Percentiles rank a stretch among this genome's conserved stretches.
Evolutionary conservation across 2,888 invertebrate genomes (phyloP).

Genomic region (Drosophila vallismaia): DNA sequence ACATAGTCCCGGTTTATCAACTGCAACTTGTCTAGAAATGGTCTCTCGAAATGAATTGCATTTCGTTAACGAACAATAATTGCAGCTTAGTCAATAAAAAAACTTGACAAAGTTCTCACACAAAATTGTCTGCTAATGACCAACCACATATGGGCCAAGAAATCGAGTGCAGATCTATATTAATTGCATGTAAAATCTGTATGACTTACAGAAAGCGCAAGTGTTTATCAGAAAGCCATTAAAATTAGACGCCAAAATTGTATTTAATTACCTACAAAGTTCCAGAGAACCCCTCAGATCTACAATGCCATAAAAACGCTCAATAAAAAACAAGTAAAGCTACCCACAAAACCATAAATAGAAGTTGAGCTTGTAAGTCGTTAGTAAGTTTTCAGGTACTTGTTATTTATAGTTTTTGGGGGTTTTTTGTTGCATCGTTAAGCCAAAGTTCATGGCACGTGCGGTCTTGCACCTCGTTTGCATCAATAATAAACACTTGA

Average conservation of each 20-base stretch:
- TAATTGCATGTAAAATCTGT: background rate
- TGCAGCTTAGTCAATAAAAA: constrained; percentile 20
- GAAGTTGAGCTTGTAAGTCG: constrained; percentile 37
- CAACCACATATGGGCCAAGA: constrained; percentile 11
- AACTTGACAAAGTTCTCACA: constrained; percentile 12
- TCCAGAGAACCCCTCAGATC: background rate
- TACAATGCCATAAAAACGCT: background rate
- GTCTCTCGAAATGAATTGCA: constrained; percentile 36
- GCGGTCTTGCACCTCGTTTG: constrained; percentile 27
- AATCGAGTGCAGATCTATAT: background rate
- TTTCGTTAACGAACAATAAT: constrained; percentile 32
- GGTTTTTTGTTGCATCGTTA: constrained; percentile 14
- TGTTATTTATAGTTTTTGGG: constrained; percentile 22
- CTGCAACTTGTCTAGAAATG: constrained; percentile 14
- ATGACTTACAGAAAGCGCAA: background rate
- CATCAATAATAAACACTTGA: constrained; percentile 9
- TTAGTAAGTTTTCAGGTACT: constrained; percentile 51
- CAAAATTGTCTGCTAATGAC: constrained; percentile 12
- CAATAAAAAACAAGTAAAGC: background rate
- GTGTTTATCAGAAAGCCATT: background rate
- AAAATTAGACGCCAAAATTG: background rate
- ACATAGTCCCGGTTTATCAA: constrained; percentile 7
- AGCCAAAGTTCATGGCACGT: constrained; percentile 23
- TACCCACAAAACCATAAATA: constrained; percentile 22
- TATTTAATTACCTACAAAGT: background rate